Evolutionary conservation across 2,888 invertebrate species (phyloP), one percentile per base, ranked within the genome.

Genomic region (Aporophyla lueneburgensis): DNA sequence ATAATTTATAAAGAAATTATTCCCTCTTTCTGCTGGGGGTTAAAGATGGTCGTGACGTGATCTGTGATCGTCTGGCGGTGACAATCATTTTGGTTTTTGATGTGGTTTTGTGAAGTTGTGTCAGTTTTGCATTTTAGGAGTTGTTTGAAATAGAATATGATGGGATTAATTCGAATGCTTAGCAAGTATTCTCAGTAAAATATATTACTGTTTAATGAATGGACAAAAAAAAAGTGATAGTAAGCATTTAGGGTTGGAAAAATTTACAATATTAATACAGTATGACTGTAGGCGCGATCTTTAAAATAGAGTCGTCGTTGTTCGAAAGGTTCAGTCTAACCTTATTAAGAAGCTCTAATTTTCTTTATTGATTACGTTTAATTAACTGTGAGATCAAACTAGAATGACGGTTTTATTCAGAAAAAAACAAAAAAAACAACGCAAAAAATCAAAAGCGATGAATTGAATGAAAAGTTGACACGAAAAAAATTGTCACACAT

Each of bases 1-100:
- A 97, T 97, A 97, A 97, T 97, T 97, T 97, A 97, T 97, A 97
- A 88, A 97, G 97, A 97, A 97, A 97, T 97, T 97, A 97, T 97
- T 94, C 94, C 88, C 91, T 93, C 93, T 93, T 93, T 91, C 87
- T 87, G 87, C 66, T 81, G 74, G 87, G 86, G 89, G 81, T 84
- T 86, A 80, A 88, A 86, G 86, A 90, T 89, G 88, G 85, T 59
- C 68, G 76, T 88, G 83, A 84, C 83, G 84, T 89, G 86, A 87
- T 87, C 83, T 84, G 85, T 71, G 85, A 74, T 71, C 82, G 83
- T 74, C 85, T 83, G 83, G 43, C 49, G 24, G 71, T 81, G 87
- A 87, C 82, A 76, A 84, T 78, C 51, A 81, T 79, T 77, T 73
- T 56, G 59, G 59, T 77, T 83, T 33, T 78, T 61, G 70, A 77